Base-by-base conservation (phyloP, 2,888 invertebrate genomes). In the Heterodera filipjevi region DNA sequence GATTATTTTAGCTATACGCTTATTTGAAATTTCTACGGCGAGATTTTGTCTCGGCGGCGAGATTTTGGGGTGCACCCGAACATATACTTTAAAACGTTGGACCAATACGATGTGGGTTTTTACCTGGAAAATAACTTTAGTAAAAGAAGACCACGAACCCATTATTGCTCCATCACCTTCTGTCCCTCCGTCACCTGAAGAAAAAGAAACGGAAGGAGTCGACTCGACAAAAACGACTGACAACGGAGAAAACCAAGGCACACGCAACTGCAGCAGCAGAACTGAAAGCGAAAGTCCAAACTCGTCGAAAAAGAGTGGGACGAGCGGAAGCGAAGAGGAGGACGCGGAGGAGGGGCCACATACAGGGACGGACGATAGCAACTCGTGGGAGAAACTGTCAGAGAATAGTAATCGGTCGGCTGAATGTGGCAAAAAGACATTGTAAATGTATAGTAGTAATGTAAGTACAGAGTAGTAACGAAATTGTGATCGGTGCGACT, bases 271-370 rank as follows among this genome's bases (percentile, higher is more conserved):
- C 32, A 59, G 59, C 64, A 59, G 59, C 35, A 76, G 39, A 14
- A 27, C 76, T 3, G 76, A 59, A 33, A 64, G 30, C n/a, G 76
- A 53, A 64, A 68, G 68, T 64, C 68, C 16, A 12, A 27, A 73
- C 10, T 64, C 76, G 12, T 53, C 76, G 22, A 68, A 35, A 66
- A 44, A 44, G 27, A 27, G 27, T 12, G 59, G 59, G 59, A 59
- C 59, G 27, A 59, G 59, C 35, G 66, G 59, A 66, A 64, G 32
- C n/a, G 79, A 79, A 1, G 80, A 80, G 16, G 80, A 74, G 14
- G 80, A 49, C 71, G 79, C 32, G 22, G 66, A 75, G 27, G 66
- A 74, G 14, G 53, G 46, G 12, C 27, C 32, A 22, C 53, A 53
- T 30, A 66, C 75, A 3, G 75, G 46, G 10, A 64, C 53, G 3